Evolutionary conservation across 1,140 invertebrate species (phyloP), one percentile per base, ranked within the genome.

Genomic region (Anadara kagoshimensis): DNA sequence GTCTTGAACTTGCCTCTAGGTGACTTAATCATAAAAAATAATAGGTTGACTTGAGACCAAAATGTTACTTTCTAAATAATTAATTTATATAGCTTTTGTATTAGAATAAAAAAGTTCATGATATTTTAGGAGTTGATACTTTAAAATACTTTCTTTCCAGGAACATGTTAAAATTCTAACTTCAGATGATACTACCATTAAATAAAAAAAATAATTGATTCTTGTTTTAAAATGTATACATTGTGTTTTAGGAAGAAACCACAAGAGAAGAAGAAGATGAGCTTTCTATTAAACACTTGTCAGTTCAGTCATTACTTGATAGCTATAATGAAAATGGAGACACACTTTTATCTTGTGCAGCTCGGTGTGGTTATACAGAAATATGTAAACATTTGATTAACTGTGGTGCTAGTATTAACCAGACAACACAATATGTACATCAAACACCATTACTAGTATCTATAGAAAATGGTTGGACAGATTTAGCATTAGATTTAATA

Each of bases 401-500:
- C 22, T 67, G 54, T 45, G 80, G 80, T 43, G 82, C 75, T 10
- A 77, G 73, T 53, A 58, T 80, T n/a, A 83, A 85, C 56, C 29
- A 71, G 43, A 73, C 75, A 2, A 76, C 78, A 53, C 65, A 79
- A 18, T 54, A 65, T 70, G 72, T 67, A 8, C 69, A 73, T 24
- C 78, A 83, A 62, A 82, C 79, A n/a, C 75, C 81, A 7, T 69
- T 85, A 12, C 54, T 81, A 24, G 59, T 75, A 24, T 80, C 82
- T 4, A 75, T 82, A 43, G 80, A 82, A 43, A 54, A 76, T 18
- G 64, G 63, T 14, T 68, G 76, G 51, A 70, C 45, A 53, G 71
- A 78, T 56, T 57, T 82, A 29, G 73, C 77, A 22, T 54, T 71
- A 12, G 74, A 66, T 14, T 64, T 85, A 24, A 57, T 83, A 20